Percentiles rank a stretch among this genome's conserved stretches.
These are phyloP conservation scores for Cheirogaleus medius DNA, from an alignment of 2,113 vertebrate species.

Conservation along the genomic window DNA sequence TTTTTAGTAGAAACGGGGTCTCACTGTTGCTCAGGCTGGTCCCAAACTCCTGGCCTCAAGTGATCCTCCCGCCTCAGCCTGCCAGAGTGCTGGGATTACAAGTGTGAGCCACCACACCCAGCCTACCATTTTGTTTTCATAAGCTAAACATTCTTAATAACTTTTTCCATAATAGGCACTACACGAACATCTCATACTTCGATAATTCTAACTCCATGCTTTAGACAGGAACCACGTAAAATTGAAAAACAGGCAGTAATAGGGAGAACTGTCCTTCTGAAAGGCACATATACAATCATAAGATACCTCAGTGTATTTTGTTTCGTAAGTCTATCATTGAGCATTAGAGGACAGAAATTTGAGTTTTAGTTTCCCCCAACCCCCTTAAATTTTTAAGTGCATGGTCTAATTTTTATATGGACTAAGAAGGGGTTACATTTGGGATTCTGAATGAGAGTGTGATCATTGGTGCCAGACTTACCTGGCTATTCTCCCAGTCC, in stretches of 20 bases:
- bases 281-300: not conserved
- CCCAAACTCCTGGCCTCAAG: too few species aligned
- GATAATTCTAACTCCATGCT: not conserved
- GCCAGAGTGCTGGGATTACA: too few species aligned
- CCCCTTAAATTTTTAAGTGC: not conserved
- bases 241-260: not conserved
- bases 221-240: not conserved
- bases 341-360: not conserved
- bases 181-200: not conserved
- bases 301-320: not conserved
- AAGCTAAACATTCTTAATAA: conserved; percentile 15
- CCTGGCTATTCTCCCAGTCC: not conserved
- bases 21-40: too few species aligned
- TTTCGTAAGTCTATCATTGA: not conserved
- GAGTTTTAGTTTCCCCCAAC: not conserved
- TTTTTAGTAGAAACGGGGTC: too few species aligned
- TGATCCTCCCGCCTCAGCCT: too few species aligned
- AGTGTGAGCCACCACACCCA: too few species aligned
- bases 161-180: not conserved
- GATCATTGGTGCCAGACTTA: not conserved
- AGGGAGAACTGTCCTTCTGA: not conserved
- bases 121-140: too few species aligned
- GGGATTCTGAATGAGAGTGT: not conserved
- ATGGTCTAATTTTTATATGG: not conserved
- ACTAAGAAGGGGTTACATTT: not conserved